Conservation (phyloP, 2,113 vertebrate genomes). For the Hiodon alosoides region DNA sequence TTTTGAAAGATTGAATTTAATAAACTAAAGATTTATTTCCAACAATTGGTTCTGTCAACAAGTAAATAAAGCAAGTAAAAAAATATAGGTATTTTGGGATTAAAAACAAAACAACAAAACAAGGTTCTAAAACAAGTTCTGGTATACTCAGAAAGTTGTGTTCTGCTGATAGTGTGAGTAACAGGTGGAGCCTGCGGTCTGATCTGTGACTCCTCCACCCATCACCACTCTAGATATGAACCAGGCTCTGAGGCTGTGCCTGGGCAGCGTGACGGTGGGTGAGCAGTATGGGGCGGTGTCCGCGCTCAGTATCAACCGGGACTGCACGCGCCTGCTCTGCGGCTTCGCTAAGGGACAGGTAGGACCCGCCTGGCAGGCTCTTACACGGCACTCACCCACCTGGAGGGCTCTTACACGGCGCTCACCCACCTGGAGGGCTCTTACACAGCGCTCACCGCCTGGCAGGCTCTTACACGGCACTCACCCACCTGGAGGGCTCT, state of each 20-base stretch:
- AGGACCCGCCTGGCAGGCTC: conserved; percentile 24
- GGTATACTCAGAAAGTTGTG: no score
- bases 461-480: no score
- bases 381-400: conserved; percentile 1
- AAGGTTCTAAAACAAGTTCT: no score
- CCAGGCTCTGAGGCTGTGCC: conserved; percentile 88
- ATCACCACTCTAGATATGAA: conserved; percentile 73
- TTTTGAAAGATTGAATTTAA: no score
- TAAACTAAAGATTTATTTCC: no score
- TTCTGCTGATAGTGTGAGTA: no score
- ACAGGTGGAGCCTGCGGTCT: not conserved
- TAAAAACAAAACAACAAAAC: no score
- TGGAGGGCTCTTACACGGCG: not conserved
- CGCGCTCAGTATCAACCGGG: conserved; percentile 90
- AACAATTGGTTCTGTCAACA: no score
- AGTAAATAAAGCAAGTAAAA: no score
- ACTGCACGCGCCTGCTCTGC: conserved; percentile 91
- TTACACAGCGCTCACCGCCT: not conserved
- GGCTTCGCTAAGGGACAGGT: conserved; percentile 98
- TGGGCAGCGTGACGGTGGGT: conserved; percentile 86
- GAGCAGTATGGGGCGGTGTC: conserved; percentile 91
- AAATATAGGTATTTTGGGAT: no score
- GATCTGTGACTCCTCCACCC: not conserved
- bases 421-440: not conserved
- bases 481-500: not conserved